Conservation (phyloP, 2,113 vertebrate genomes). For the Lonchura striata region DNA sequence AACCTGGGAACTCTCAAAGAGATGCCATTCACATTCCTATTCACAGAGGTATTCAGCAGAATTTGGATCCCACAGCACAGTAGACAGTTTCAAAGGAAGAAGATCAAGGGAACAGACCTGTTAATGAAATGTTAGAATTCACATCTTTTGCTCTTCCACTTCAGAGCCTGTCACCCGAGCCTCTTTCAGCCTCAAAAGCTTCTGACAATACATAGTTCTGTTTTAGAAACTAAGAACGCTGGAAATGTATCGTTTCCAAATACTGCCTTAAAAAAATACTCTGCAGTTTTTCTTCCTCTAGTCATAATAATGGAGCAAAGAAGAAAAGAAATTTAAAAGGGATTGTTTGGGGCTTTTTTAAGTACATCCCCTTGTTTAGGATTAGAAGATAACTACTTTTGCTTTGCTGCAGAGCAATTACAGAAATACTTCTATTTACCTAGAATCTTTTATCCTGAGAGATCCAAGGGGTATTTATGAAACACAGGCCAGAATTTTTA, state of each 20-base stretch:
- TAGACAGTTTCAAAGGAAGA: background rate
- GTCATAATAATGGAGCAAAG: background rate
- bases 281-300: background rate
- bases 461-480: slow-evolving; percentile 7
- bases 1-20: background rate
- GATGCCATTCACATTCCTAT: background rate
- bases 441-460: slow-evolving; percentile 20
- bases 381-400: background rate
- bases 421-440: slow-evolving; percentile 4
- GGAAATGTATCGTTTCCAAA: background rate
- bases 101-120: background rate
- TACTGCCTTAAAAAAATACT: background rate
- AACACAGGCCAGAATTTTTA: background rate
- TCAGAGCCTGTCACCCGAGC: background rate
- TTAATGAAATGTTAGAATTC: background rate
- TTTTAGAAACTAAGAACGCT: background rate
- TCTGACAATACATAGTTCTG: background rate
- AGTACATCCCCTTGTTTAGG: background rate
- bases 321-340: background rate
- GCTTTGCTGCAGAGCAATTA: background rate
- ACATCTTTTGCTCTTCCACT: background rate
- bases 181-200: background rate
- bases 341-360: background rate
- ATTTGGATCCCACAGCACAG: background rate
- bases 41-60: background rate